A percentile compares a stretch with the other conserved stretches of the same genome.
These are phyloP conservation scores for Pyxicephalus adspersus DNA, from an alignment of 2,113 vertebrate genomes.

Conservation along the genomic window DNA sequence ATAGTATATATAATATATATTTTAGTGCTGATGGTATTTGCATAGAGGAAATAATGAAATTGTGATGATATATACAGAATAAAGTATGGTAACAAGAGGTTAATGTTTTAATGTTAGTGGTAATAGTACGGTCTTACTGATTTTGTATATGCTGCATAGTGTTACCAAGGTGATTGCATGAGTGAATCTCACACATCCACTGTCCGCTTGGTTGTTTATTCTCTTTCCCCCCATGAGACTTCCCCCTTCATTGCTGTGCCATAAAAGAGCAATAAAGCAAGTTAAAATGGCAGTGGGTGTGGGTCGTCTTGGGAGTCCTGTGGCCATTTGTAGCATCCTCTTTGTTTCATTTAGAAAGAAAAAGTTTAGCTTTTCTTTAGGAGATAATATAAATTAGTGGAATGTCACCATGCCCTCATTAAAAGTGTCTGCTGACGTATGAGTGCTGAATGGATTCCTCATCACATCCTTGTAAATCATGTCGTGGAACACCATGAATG, in stretches of 20 bases:
- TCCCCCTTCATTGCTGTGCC: background rate
- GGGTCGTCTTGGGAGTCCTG: slow-evolving; percentile 17
- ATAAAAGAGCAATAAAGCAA: slow-evolving; percentile 21
- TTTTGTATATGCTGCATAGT: background rate
- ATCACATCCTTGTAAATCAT: background rate
- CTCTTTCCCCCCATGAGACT: background rate
- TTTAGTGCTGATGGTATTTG: too few relatives aligned
- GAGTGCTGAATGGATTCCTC: background rate
- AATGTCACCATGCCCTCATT: slow-evolving; percentile 7
- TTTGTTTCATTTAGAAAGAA: slow-evolving; percentile 10
- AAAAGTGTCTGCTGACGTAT: slow-evolving; percentile 12
- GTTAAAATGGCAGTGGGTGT: slow-evolving; percentile 11
- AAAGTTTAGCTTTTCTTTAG: background rate
- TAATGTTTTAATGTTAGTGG: too few relatives aligned
- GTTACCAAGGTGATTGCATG: slow-evolving; percentile 2
- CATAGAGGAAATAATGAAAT: too few relatives aligned
- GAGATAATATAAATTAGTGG: slow-evolving; percentile 12
- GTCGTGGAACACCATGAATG: background rate
- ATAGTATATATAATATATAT: too few relatives aligned
- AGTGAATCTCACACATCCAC: background rate
- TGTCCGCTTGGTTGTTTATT: background rate
- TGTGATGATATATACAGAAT: too few relatives aligned
- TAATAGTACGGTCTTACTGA: background rate
- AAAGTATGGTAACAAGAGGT: too few relatives aligned
- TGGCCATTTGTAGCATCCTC: background rate